Percentiles rank a stretch among this genome's conserved stretches.
Evolutionary conservation across 2,888 invertebrate genomes (phyloP).

Genomic region (Graphium colonna): DNA sequence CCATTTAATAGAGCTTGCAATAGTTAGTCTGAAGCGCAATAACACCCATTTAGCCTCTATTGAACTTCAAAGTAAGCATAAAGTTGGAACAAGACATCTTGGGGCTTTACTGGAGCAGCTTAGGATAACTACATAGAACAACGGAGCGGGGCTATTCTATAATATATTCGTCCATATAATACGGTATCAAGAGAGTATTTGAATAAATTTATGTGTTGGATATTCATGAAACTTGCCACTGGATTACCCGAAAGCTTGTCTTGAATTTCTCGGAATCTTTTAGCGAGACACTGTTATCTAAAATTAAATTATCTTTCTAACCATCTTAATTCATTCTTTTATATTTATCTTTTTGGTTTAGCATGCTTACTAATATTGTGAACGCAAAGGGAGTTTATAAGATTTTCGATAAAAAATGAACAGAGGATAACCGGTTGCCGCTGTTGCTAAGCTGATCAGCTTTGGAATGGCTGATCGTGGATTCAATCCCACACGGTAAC

Average conservation of each 20-base stretch:
- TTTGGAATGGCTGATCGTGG: too few relatives aligned
- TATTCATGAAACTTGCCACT: not conserved
- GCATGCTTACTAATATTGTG: not conserved
- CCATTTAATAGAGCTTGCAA: too few relatives aligned
- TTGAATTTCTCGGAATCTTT: not conserved
- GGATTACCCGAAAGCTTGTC: not conserved
- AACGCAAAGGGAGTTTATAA: too few relatives aligned
- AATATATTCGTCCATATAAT: not conserved
- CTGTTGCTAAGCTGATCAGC: too few relatives aligned
- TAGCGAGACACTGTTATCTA: not conserved
- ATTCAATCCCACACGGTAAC: too few relatives aligned
- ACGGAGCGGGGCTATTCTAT: conserved; percentile 3
- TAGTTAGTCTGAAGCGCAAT: too few relatives aligned
- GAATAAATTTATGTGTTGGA: not conserved
- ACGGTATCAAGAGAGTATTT: not conserved
- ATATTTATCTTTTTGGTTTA: not conserved
- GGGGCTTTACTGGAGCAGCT: too few relatives aligned
- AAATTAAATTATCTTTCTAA: not conserved
- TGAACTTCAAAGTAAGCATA: not conserved
- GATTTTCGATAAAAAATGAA: too few relatives aligned
- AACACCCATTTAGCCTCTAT: too few relatives aligned
- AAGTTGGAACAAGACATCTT: not conserved
- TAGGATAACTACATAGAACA: conserved; percentile 15
- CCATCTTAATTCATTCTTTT: not conserved
- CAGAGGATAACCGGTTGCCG: too few relatives aligned